Evolutionary conservation across 1,140 invertebrate genomes (phyloP).

Genomic region (Probaryconus sp.): DNA sequence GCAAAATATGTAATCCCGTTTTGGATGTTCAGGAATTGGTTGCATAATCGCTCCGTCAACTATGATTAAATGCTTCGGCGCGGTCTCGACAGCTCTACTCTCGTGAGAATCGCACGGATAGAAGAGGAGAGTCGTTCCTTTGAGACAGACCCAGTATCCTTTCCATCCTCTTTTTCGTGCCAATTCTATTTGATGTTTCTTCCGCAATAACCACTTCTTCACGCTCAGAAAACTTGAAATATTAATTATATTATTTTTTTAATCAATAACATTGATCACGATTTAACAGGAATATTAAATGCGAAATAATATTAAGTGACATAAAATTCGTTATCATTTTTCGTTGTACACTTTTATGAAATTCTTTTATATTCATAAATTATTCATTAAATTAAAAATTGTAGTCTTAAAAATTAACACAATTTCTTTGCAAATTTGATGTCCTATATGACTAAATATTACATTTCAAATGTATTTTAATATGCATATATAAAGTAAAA

Average conservation of each 20-base stretch:
- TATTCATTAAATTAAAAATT: no score
- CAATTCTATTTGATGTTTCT: constrained; percentile 97
- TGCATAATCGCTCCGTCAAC: constrained; percentile 99
- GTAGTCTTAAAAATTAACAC: no score
- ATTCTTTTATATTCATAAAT: no score
- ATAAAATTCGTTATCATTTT: no score
- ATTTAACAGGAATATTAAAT: no score
- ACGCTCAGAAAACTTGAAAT: constrained; percentile 93
- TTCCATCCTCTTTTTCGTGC: constrained; percentile 98
- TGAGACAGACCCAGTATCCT: constrained; percentile 98
- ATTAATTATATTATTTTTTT: constrained; percentile 35
- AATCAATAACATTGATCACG: no score
- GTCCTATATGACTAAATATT: no score
- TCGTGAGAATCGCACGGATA: constrained; percentile 97
- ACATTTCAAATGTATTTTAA: no score
- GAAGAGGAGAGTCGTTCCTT: constrained; percentile 97
- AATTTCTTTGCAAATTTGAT: no score
- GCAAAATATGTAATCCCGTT: constrained; percentile 98
- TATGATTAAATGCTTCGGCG: constrained; percentile 96
- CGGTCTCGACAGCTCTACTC: constrained; percentile 92
- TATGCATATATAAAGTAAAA: no score
- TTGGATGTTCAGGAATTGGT: constrained; percentile 98
- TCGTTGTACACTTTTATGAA: no score
- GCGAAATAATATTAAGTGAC: no score
- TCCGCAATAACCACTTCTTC: constrained; percentile 98